These are phyloP conservation scores for Dicyrtomina minuta DNA, from an alignment of 2,888 invertebrate species.

Conservation along the genomic window DNA sequence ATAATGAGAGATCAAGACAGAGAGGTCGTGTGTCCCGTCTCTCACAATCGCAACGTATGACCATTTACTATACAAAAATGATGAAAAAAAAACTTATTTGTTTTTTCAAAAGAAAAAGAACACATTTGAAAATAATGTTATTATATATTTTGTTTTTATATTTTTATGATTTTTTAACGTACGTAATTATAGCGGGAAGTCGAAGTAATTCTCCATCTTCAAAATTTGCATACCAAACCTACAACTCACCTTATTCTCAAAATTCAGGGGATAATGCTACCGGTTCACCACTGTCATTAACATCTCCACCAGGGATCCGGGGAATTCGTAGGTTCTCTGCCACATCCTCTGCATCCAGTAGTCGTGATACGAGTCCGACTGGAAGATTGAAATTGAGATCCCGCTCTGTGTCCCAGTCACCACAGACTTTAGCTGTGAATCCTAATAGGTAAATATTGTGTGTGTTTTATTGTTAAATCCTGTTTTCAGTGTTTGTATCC, in stretches of 20 bases:
- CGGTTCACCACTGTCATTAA: slow-evolving; percentile 29
- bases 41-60: slow-evolving; percentile 89
- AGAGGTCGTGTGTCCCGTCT: slow-evolving; percentile 72
- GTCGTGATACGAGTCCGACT: slow-evolving; percentile 52
- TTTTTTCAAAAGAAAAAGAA: too few relatives aligned
- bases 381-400: slow-evolving; percentile 50
- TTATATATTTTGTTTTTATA: too few relatives aligned
- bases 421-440: slow-evolving; percentile 37
- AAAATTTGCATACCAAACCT: slow-evolving; percentile 72
- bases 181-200: slow-evolving; percentile 86
- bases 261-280: slow-evolving; percentile 1
- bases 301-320: slow-evolving; percentile 44
- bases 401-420: slow-evolving; percentile 53
- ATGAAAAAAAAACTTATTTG: too few relatives aligned
- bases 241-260: slow-evolving; percentile 56
- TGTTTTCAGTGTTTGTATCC: background rate
- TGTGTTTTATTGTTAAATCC: too few relatives aligned
- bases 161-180: too few relatives aligned
- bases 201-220: slow-evolving; percentile 92
- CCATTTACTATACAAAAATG: too few relatives aligned
- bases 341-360: slow-evolving; percentile 51
- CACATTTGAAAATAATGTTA: too few relatives aligned
- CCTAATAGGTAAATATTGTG: slow-evolving; percentile 4
- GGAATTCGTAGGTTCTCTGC: slow-evolving; percentile 48
- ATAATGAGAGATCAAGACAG: slow-evolving; percentile 56